Conservation (phyloP, 1,140 invertebrate genomes). For the Monochamus saltuarius region DNA sequence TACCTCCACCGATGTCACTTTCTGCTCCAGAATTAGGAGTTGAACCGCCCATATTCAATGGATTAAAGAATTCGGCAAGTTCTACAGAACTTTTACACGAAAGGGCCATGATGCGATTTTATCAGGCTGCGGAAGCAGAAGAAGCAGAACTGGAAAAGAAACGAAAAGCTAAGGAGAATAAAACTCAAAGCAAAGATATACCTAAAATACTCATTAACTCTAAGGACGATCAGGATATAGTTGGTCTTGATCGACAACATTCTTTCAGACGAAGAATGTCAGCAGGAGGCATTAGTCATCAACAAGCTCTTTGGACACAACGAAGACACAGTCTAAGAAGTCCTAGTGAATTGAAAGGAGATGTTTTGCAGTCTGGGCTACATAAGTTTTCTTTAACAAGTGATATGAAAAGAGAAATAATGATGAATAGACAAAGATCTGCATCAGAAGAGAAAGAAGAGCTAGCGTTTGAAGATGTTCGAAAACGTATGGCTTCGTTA, state of each 20-base stretch:
- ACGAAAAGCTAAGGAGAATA: conserved; percentile 26
- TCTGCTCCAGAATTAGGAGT: conserved; percentile 73
- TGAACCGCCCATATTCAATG: conserved; percentile 56
- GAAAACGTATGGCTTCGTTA: conserved; percentile 36
- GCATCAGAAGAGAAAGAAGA: conserved; percentile 46
- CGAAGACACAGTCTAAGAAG: conserved; percentile 46
- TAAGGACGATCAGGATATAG: conserved; percentile 34
- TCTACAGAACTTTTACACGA: conserved; percentile 80
- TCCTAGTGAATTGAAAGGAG: conserved; percentile 42
- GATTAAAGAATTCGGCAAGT: conserved; percentile 70
- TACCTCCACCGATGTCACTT: conserved; percentile 72
- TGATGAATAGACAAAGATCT: conserved; percentile 35
- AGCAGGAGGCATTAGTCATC: conserved; percentile 32
- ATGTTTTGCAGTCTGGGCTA: conserved; percentile 21
- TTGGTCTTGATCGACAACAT: conserved; percentile 39
- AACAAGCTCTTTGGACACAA: conserved; percentile 42
- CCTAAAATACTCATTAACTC: conserved; percentile 49
- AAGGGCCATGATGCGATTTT: conserved; percentile 74
- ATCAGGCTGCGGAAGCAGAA: conserved; percentile 70
- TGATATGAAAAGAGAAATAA: conserved; percentile 30
- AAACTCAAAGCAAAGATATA: conserved; percentile 35
- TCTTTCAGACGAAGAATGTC: conserved; percentile 43
- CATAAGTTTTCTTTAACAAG: conserved; percentile 25
- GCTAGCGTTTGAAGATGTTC: conserved; percentile 39
- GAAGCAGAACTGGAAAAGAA: conserved; percentile 59